These are phyloP conservation scores for Conger conger DNA, from an alignment of 2,113 vertebrate genomes.

Conservation along the genomic window DNA sequence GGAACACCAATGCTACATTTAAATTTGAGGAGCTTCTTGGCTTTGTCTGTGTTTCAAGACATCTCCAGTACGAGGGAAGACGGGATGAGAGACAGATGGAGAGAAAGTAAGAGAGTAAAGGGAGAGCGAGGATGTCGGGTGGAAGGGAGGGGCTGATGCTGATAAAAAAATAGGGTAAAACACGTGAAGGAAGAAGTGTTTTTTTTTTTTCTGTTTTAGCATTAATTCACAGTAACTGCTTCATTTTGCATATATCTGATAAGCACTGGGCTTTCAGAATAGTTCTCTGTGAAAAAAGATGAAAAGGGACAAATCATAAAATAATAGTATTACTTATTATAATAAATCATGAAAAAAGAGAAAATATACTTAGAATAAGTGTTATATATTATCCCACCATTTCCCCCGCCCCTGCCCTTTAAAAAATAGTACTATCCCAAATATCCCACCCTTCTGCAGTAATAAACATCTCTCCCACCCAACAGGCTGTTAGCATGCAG, in stretches of 20 bases:
- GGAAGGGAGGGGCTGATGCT: background rate
- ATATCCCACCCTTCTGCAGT: constrained; percentile 58
- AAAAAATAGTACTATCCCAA: constrained; percentile 66
- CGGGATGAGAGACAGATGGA: constrained; percentile 14
- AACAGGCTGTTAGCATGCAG: constrained; percentile 69
- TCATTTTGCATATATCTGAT: constrained; percentile 78
- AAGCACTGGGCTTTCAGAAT: constrained; percentile 68
- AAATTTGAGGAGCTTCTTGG: background rate
- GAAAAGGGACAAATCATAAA: constrained; percentile 59
- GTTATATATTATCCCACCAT: constrained; percentile 49
- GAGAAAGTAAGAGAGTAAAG: background rate
- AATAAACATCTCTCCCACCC: constrained; percentile 61
- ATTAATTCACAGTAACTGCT: constrained; percentile 73
- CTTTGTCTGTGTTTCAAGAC: background rate
- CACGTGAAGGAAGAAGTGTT: constrained; percentile 58
- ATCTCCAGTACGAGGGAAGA: background rate
- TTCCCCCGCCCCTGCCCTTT: constrained; percentile 50
- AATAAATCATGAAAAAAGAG: constrained; percentile 30
- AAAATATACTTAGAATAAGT: constrained; percentile 35
- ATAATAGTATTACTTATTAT: constrained; percentile 43
- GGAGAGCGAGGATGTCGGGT: background rate
- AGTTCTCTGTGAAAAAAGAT: constrained; percentile 68
- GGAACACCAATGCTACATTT: background rate
- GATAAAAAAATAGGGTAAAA: background rate
- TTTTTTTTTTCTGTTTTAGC: constrained; percentile 49